A percentile compares a stretch with the other conserved stretches of the same genome.
These are phyloP conservation scores for Mus musculus DNA, from an alignment of 2,113 vertebrate genomes.

Conservation along the genomic window DNA sequence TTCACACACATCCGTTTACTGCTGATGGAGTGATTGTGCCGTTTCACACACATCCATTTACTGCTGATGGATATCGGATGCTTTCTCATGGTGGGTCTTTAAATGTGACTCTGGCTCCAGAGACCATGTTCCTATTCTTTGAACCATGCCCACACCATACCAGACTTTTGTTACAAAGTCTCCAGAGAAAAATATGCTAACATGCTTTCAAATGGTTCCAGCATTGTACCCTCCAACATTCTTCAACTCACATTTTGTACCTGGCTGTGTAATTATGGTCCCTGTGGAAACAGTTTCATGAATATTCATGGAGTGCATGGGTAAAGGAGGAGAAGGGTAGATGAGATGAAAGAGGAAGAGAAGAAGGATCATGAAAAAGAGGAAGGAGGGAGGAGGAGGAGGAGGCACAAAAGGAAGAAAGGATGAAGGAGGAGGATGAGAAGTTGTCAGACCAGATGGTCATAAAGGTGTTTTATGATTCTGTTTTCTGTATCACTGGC, in stretches of 20 bases:
- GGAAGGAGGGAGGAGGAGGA: background rate
- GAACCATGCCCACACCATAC: fast-evolving
- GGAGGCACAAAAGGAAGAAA: background rate
- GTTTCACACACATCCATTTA: background rate
- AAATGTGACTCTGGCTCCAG: background rate
- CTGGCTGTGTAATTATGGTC: background rate
- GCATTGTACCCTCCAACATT: background rate
- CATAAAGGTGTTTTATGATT: background rate
- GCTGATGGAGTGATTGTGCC: fast-evolving
- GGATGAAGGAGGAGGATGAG: background rate
- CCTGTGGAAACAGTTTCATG: background rate
- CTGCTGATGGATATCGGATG: background rate
- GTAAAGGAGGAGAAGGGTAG: background rate
- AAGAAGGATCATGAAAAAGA: background rate
- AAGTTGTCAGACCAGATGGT: background rate
- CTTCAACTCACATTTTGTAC: too few relatives aligned
- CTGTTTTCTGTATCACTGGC: background rate
- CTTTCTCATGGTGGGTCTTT: background rate
- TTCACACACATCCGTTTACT: too few relatives aligned
- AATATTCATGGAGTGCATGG: background rate
- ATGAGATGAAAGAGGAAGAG: background rate
- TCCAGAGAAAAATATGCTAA: background rate
- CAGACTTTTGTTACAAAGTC: background rate
- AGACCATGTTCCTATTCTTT: background rate
- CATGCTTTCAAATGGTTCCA: background rate